Evolutionary conservation across 2,113 vertebrate genomes (phyloP), one percentile per base, ranked within the genome.

Genomic region (Nestor notabilis): DNA sequence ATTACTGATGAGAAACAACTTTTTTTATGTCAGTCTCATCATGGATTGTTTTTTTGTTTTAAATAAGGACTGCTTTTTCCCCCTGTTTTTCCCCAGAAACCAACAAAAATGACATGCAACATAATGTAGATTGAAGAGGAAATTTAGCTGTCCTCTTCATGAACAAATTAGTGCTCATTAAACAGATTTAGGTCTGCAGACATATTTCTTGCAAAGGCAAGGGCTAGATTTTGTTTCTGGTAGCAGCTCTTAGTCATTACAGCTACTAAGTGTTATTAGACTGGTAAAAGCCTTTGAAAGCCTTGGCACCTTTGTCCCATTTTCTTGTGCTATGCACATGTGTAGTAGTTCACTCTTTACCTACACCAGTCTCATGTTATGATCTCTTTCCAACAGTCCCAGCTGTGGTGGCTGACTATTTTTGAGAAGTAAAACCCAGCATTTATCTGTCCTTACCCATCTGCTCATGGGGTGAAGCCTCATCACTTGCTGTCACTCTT

Each of bases 1-100:
- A 95, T 97, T 97, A 95, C 87, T 88, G 71, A 94, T 87, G 83
- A 91, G 78, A 93, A 96, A 80, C 87, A 94, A 58, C 53, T 95
- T 93, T 15, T 24, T 92, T 80, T 3, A 0, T 83, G 81, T 94
- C 87, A 90, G 7, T 89, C 80, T 93, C 60, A 61, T 89, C 10
- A 11, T 56, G 41, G 90, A 29, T 83, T 66, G 43, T 9, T 24
- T 61, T 92, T 93, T 89, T 28, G 55, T 96, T 92, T 93, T 89
- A 64, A 87, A 72, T 87, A 58, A 83, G 20, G 5, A 5, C 24
- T 93, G 41, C 18, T 87, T 61, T 83, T 90, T 56, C 23, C 4
- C 16, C 21, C 9, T 82, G 47, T 7, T 71, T 93, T 56, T 5
- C 37, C 50, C 44, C 28, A 69, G 86, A 75, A 94, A 63, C 27